Base-by-base conservation (phyloP, 2,113 vertebrate genomes). In the Rhabdomys dilectus region DNA sequence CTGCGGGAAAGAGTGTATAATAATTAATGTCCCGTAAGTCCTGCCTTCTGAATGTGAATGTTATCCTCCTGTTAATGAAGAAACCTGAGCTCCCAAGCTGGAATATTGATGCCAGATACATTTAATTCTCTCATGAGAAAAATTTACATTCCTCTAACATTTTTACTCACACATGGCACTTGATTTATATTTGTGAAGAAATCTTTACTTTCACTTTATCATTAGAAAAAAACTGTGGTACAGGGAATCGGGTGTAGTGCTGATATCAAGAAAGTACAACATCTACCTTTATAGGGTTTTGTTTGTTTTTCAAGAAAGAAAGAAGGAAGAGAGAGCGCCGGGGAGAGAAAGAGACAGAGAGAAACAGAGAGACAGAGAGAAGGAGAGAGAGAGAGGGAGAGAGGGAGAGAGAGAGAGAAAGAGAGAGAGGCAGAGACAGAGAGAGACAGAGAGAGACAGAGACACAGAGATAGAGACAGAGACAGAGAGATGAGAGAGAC, bases 101-200 rank as follows among this genome's bases (percentile, higher is more conserved):
- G 62, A 26, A 62, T 77, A 87, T 91, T 88, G 45, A 26, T 64
- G 42, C 48, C 53, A 68, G 91, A 90, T 62, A 92, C n/a, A 92
- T 68, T 92, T 95, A 73, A 82, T 95, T 82, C 24, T 93, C 76
- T 86, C 89, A 13, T 56, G n/a, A 75, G 89, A 10, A 73, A 75
- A 80, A n/a, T 85, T 89, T 87, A 77, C 62, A 90, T 89, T 93
- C 70, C 78, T 60, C 62, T 70, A 95, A 72, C 31, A 89, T 56
- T 82, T 85, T 91, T 75, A 91, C 12, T 51, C 91, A 24, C 48
- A 56, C 72, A 60, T 70, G 8, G 42, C 51, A 75, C 29, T 92
- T 96, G 60, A 84, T 94, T 89, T 94, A 26, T 92, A 72, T 76
- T 73, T 97, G 42, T 68, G 31, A 91, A 62, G 70, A 85, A 95